These are phyloP conservation scores for Takifugu ocellatus DNA, from an alignment of 2,797 vertebrate species.

Conservation along the genomic window DNA sequence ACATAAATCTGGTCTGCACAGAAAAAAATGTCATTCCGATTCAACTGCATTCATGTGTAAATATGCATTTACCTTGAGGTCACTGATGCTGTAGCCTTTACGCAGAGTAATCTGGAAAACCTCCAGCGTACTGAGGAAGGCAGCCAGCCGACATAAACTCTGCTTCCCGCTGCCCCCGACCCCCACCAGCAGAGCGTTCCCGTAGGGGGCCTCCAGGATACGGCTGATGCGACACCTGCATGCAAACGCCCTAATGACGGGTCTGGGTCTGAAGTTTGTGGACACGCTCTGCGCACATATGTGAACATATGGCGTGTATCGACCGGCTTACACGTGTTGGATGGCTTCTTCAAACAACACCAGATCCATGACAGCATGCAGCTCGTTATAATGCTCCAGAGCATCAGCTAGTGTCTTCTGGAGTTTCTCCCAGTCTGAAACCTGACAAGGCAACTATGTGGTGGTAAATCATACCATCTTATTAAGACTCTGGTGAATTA, in stretches of 20 bases:
- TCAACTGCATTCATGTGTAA: neutral
- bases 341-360: slow-evolving; percentile 78
- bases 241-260: slow-evolving; percentile 12
- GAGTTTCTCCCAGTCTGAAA: slow-evolving; percentile 87
- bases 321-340: slow-evolving; percentile 65
- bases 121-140: slow-evolving; percentile 76
- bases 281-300: slow-evolving; percentile 19
- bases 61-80: slow-evolving; percentile 66
- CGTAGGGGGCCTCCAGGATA: slow-evolving; percentile 78
- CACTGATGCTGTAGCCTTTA: slow-evolving; percentile 76
- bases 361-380: slow-evolving; percentile 76
- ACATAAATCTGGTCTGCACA: neutral
- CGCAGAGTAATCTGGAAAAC: slow-evolving; percentile 78
- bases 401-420: slow-evolving; percentile 85
- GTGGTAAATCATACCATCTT: slow-evolving; percentile 14
- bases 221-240: slow-evolving; percentile 76
- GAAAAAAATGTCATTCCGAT: neutral
- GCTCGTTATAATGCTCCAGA: slow-evolving; percentile 81
- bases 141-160: slow-evolving; percentile 75
- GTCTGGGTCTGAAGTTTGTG: neutral
- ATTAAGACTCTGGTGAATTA: slow-evolving; percentile 38
- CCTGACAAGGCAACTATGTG: slow-evolving; percentile 43
- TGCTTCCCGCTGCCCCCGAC: slow-evolving; percentile 78
- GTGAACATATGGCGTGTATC: slow-evolving; percentile 8
- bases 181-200: slow-evolving; percentile 76